Conservation (phyloP, 1,140 invertebrate genomes). For the Pristionchus pacificus region DNA sequence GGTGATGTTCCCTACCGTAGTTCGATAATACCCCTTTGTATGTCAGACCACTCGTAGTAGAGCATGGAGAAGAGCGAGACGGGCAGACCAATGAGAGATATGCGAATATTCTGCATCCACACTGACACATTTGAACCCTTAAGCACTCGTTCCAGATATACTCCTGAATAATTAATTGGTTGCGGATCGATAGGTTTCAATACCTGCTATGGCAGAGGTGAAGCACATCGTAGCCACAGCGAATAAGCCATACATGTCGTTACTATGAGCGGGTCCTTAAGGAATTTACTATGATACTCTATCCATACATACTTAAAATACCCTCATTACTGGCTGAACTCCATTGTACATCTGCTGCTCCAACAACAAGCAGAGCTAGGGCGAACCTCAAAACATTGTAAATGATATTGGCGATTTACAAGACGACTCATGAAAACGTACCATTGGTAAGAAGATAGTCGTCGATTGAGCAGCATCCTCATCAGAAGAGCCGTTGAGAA, state of each 20-base stretch:
- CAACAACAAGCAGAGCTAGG: neutral
- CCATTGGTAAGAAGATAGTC: slow-evolving; percentile 44
- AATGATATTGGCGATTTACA: too few species aligned
- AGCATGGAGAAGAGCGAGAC: slow-evolving; percentile 45
- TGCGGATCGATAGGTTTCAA: neutral
- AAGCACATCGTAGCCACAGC: slow-evolving; percentile 53
- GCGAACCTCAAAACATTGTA: neutral
- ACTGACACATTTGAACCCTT: slow-evolving; percentile 40
- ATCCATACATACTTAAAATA: too few species aligned
- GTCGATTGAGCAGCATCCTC: slow-evolving; percentile 38
- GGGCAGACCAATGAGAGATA: slow-evolving; percentile 48
- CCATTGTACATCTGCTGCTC: neutral
- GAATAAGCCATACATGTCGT: too few species aligned
- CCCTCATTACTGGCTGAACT: too few species aligned
- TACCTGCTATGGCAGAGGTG: slow-evolving; percentile 55
- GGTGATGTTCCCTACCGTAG: too few species aligned
- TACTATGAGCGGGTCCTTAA: too few species aligned
- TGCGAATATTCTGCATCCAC: slow-evolving; percentile 55
- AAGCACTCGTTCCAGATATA: slow-evolving; percentile 52
- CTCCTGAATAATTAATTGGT: slow-evolving; percentile 37
- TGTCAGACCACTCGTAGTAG: slow-evolving; percentile 43
- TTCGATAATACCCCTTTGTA: slow-evolving; percentile 35
- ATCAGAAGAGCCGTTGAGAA: slow-evolving; percentile 53
- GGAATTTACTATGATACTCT: too few species aligned
- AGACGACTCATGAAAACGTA: too few species aligned